Conservation (phyloP, 37 sponge, comb jelly and placozoan genomes). For the Amphimedon queenslandica region DNA sequence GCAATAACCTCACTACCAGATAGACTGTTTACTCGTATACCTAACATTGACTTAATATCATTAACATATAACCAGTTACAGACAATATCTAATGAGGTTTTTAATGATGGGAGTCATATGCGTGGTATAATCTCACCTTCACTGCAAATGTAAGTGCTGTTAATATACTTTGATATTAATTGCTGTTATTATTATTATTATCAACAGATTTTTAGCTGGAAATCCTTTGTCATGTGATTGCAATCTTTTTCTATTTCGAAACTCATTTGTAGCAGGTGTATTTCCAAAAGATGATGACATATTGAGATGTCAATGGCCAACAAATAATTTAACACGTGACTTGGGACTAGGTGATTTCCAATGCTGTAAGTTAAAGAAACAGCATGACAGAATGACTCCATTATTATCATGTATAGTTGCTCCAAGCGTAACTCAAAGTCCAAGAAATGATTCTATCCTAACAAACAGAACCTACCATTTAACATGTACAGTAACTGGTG, state of each 20-base stretch:
- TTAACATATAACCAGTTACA: conserved; percentile 23
- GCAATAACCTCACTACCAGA: background rate
- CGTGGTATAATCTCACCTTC: too few relatives aligned
- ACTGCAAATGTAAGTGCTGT: too few relatives aligned
- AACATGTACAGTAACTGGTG: conserved; percentile 33
- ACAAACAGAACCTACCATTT: conserved; percentile 29
- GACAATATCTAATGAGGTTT: conserved; percentile 29
- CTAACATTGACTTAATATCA: background rate
- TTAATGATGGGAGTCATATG: too few relatives aligned
- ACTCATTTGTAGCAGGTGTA: background rate
- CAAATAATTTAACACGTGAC: background rate
- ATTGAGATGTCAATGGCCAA: background rate
- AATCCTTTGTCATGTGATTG: conserved; percentile 78
- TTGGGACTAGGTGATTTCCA: background rate
- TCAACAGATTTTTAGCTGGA: conserved; percentile 23
- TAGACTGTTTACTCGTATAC: background rate
- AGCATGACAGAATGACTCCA: background rate
- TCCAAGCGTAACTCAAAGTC: conserved; percentile 20
- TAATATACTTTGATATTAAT: too few relatives aligned
- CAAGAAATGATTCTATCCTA: conserved; percentile 36
- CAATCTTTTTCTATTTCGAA: conserved; percentile 19
- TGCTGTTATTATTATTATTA: too few relatives aligned
- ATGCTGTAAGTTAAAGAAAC: background rate
- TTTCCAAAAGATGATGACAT: background rate
- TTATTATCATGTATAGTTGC: conserved; percentile 27